Base-by-base conservation (phyloP, 2,888 invertebrate species). In the Lithophane ornitopus region DNA sequence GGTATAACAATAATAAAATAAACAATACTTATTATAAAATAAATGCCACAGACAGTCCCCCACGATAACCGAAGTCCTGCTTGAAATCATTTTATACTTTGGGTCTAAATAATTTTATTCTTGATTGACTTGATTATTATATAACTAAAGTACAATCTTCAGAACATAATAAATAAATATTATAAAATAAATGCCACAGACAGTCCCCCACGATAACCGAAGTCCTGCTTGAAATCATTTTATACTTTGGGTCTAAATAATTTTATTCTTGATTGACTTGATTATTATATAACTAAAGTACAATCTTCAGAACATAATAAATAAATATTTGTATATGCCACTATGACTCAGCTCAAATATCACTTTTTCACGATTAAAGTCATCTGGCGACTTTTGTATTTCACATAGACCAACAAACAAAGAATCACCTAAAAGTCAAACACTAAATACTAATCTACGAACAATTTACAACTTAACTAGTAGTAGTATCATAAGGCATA, bases 401-500 rank as follows among this genome's bases (percentile, higher is more conserved):
- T 16, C 7, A n/a, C 2, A n/a, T 19, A 52, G 0, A 39, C 39
- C 16, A 54, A 58, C 61, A 28, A 46, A 61, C 41, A 67, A 65
- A 22, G 59, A 69, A 59, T 44, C 9, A 49, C 9, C 8, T 0
- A 3, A 39, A 58, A 61, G 26, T n/a, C 44, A 0, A 76, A 71
- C 12, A 63, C 46, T 26, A 81, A 49, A 68, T 62, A 59, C 9
- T 56, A 49, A 67, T 73, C 34, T 73, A 61, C 62, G 1, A 62
- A 67, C 19, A 22, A 56, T 11, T 39, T 0, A 12, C 3, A 34
- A 39, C 39, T 83, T 89, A 91, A 82, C 90, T 92, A 68, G 83
- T 92, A 4, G 92, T 91, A 0, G 93, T 92, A 54, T 95, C 96
- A 83, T 96, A 96, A 28, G 96, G 96, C 93, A 93, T 93, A 44